Evolutionary conservation across 2,888 invertebrate species (phyloP), one percentile per base, ranked within the genome.

Genomic region (Seira musarum): DNA sequence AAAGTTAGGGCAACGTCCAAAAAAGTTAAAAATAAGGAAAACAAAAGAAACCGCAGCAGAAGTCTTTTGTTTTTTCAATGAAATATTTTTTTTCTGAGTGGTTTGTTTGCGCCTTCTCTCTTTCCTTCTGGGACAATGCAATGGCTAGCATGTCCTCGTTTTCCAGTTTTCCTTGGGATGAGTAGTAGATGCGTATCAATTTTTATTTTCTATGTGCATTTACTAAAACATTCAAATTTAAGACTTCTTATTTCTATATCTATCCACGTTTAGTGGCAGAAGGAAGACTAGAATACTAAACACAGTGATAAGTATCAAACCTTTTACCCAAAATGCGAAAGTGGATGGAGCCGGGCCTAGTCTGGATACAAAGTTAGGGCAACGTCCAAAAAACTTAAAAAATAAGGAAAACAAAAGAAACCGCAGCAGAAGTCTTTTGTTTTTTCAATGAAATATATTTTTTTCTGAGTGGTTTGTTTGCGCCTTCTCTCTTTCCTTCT

Each of bases 391-490:
- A 53, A 17, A 8, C 2, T 17, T 53, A 8, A 53, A 53, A 17
- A n/a, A 53, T 13, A 53, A 53, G 17, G 53, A 17, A 53, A 13
- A 53, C 53, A 53, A 53, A 17, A 53, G 53, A 53, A 53, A 53
- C 53, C 53, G 17, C 53, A 40, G 40, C 6, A 53, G 3, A 30
- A 30, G 2, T 53, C 3, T 15, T 53, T 53, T 53, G 53, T 53
- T 53, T 53, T 17, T 53, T 17, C 53, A 53, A 53, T 53, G 53
- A 53, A 17, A 53, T 53, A 53, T 13, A n/a, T n/a, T n/a, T 53
- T 53, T 13, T 53, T 17, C 15, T 13, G 53, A 2, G 17, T n/a
- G 3, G 53, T 53, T 53, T 3, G 53, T 53, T 53, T 53, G 6
- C 13, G 17, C 53, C 13, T 53, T 13, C 15, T 17, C 15, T 30